phyloP scores from a whole-genome alignment of 2,113 vertebrate species.

The Dicaeum eximium region DNA sequence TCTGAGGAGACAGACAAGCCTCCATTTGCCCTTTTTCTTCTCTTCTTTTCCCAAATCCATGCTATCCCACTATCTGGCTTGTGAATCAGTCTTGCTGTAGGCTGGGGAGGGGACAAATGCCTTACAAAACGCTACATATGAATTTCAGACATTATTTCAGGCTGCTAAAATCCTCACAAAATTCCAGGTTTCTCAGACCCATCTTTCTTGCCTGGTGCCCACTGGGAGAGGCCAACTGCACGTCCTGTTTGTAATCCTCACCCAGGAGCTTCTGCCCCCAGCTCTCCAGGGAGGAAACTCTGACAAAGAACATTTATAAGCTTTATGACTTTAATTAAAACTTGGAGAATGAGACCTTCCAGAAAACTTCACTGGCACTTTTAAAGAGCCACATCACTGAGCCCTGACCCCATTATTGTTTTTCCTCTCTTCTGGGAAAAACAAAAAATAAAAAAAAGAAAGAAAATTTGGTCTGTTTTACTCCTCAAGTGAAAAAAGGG shows the following conservation, averaged over 20 bases:
- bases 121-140: accelerated
- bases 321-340: not conserved
- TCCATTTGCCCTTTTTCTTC: not conserved
- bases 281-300: not conserved
- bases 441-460: no score
- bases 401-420: not conserved
- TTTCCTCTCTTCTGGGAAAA: not conserved
- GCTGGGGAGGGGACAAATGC: not conserved
- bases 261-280: not conserved
- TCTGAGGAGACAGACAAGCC: not conserved
- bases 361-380: not conserved
- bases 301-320: not conserved
- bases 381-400: not conserved
- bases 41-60: not conserved
- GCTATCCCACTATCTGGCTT: accelerated
- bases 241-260: not conserved
- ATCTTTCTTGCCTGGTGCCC: not conserved
- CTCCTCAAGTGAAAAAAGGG: not conserved
- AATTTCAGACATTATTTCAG: not conserved
- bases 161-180: not conserved
- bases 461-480: not conserved
- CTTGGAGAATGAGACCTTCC: not conserved
- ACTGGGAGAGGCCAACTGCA: not conserved
- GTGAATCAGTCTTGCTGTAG: not conserved
- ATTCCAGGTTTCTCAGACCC: not conserved